Percentiles rank a stretch among this genome's conserved stretches.
Evolutionary conservation across 2,113 vertebrate species (phyloP).

Genomic region (Anser cygnoides): DNA sequence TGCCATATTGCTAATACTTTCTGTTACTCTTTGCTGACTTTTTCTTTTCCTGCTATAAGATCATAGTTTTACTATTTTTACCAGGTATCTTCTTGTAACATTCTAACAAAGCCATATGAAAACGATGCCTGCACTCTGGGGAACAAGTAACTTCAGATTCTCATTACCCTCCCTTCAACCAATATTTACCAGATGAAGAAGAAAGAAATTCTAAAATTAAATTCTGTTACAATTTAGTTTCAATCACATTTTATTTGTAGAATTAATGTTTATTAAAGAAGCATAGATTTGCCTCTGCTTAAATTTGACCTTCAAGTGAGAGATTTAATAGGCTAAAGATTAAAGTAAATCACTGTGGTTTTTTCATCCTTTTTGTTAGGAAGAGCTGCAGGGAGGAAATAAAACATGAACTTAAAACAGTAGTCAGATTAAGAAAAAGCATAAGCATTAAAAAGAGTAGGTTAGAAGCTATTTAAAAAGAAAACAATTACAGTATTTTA

Average conservation of each 20-base stretch:
- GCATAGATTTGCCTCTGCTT: conserved; percentile 33
- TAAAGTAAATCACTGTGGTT: conserved; percentile 15
- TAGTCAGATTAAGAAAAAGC: background rate
- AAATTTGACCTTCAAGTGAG: conserved; percentile 66
- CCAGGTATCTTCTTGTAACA: background rate
- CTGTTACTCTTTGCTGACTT: background rate
- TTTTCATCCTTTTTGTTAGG: background rate
- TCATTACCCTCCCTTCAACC: background rate
- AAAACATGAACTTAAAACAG: conserved; percentile 5
- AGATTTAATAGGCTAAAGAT: conserved; percentile 58
- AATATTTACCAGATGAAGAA: conserved; percentile 40
- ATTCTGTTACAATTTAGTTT: conserved; percentile 31
- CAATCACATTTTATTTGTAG: conserved; percentile 32
- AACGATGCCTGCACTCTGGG: background rate
- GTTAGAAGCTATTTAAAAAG: background rate
- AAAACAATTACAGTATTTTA: background rate
- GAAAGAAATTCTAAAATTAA: conserved; percentile 24
- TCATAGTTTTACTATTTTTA: conserved; percentile 9
- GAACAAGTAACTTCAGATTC: conserved; percentile 41
- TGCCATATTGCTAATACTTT: background rate
- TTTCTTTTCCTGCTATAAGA: background rate
- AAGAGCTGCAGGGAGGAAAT: background rate
- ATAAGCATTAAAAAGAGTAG: background rate
- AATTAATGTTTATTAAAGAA: conserved; percentile 59
- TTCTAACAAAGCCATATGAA: conserved; percentile 46